phyloP scores from a whole-genome alignment of 2,797 vertebrate species.

The Catostomus latipinnis region DNA sequence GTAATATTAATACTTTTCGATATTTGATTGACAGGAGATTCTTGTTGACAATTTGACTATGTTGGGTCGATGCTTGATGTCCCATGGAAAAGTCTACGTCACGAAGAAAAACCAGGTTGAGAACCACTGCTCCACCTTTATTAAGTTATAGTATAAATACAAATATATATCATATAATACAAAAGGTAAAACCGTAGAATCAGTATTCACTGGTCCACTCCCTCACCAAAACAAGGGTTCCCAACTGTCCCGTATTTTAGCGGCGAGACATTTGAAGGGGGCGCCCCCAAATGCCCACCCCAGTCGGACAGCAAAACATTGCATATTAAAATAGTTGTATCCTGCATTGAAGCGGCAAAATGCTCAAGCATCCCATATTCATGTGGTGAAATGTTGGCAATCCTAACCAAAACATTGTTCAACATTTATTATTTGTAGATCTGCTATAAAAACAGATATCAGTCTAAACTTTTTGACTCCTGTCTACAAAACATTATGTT shows the following conservation, averaged over 20 bases:
- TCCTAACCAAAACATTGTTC: constrained; percentile 3
- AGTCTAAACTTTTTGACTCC: neutral
- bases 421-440: constrained; percentile 12
- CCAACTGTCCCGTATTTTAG: no score
- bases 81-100: no score
- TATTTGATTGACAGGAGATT: no score
- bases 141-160: constrained; percentile 22
- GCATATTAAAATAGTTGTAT: no score
- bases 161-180: constrained; percentile 6
- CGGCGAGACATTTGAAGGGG: no score
- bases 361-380: no score
- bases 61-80: neutral
- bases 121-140: constrained; percentile 10
- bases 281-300: no score
- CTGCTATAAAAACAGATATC: constrained; percentile 4
- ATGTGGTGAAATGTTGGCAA: no score
- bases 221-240: neutral
- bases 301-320: no score
- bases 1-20: neutral
- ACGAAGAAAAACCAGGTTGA: neutral
- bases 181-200: constrained; percentile 3
- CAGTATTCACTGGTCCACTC: neutral
- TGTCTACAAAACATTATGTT: neutral
- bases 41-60: no score
- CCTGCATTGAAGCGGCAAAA: no score